Evolutionary conservation across 2,113 vertebrate genomes (phyloP).

Genomic region (Salvelinus sp.): DNA sequence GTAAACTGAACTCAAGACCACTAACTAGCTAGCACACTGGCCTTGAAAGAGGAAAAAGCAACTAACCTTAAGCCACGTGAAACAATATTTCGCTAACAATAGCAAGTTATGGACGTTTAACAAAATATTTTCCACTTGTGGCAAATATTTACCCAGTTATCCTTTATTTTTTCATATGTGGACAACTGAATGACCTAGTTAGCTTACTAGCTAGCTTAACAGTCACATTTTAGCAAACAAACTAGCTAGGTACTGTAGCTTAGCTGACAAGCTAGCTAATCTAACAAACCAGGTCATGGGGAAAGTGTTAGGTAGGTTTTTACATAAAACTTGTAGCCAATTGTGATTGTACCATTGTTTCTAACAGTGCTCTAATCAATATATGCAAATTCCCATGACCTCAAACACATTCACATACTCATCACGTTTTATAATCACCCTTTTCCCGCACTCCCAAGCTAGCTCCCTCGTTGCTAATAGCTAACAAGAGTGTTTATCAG

Average conservation of each 20-base stretch:
- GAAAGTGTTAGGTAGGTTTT: not conserved
- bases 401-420: not conserved
- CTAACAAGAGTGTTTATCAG: conserved; percentile 56
- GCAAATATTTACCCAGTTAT: too few relatives aligned
- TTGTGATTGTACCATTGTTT: too few relatives aligned
- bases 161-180: too few relatives aligned
- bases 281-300: not conserved
- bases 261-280: not conserved
- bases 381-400: not conserved
- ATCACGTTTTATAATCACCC: conserved; percentile 1
- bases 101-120: too few relatives aligned
- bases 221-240: not conserved
- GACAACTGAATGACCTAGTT: not conserved
- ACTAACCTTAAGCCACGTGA: too few relatives aligned
- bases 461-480: conserved; percentile 10
- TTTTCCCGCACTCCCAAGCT: conserved; percentile 12
- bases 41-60: too few relatives aligned
- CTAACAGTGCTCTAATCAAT: too few relatives aligned
- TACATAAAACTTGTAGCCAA: too few relatives aligned
- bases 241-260: not conserved
- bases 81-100: too few relatives aligned
- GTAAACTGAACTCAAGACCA: too few relatives aligned
- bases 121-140: too few relatives aligned
- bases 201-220: not conserved
- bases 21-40: too few relatives aligned